Conservation (phyloP, 2,797 vertebrate genomes). For the Craterocephalus amniculus region DNA sequence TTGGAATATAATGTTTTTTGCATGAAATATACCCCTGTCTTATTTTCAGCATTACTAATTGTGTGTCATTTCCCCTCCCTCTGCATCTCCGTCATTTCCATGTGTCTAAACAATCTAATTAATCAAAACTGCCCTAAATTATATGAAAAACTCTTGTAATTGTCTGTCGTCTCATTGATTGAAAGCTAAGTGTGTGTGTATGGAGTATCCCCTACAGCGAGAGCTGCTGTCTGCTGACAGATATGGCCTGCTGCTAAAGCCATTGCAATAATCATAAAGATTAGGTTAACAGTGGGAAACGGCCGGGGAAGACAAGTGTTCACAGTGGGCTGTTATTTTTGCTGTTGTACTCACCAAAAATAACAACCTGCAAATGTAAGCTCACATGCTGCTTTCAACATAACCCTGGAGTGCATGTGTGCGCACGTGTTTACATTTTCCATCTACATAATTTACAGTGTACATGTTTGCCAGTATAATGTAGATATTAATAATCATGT, state of each 20-base stretch:
- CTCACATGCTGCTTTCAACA: conserved; percentile 43
- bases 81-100: conserved; percentile 19
- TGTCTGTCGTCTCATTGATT: conserved; percentile 69
- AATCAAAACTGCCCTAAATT: conserved; percentile 42
- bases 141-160: conserved; percentile 60
- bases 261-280: conserved; percentile 83
- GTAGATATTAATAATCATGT: not conserved
- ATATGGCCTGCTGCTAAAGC: conserved; percentile 79
- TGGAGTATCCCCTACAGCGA: conserved; percentile 66
- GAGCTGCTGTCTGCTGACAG: conserved; percentile 76
- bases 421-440: conserved; percentile 19
- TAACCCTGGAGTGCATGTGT: conserved; percentile 20
- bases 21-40: conserved; percentile 4
- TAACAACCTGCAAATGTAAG: conserved; percentile 63
- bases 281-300: conserved; percentile 80
- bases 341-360: conserved; percentile 63
- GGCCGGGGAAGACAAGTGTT: conserved; percentile 76
- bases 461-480: not conserved
- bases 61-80: not conserved
- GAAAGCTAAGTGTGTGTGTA: conserved; percentile 61
- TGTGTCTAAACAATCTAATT: conserved; percentile 49
- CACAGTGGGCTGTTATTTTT: conserved; percentile 81
- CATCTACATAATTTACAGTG: not conserved
- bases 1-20: not conserved
- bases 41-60: conserved; percentile 26